Evolutionary conservation across 2,797 vertebrate genomes (phyloP).

Genomic region (Tragelaphus eurycerus): DNA sequence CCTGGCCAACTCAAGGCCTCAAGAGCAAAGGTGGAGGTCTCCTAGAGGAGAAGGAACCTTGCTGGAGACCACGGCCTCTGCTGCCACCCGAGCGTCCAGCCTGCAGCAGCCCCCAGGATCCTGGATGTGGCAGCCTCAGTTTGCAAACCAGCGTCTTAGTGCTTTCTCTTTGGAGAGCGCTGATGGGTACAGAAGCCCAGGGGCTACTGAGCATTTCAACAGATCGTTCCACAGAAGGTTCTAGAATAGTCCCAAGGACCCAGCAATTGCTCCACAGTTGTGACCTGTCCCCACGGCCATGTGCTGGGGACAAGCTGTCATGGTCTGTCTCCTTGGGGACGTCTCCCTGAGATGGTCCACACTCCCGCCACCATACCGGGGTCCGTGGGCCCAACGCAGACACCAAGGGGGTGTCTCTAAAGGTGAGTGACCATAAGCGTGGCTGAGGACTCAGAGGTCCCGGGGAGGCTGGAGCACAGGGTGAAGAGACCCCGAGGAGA

Average conservation of each 20-base stretch:
- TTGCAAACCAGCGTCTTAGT: not conserved
- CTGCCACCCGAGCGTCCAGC: rapidly evolving
- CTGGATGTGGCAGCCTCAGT: not conserved
- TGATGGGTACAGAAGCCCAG: not conserved
- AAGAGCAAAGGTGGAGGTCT: not conserved
- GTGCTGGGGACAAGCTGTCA: not conserved
- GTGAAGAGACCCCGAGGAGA: not conserved
- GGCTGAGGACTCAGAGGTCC: too few relatives aligned
- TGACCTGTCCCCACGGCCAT: rapidly evolving
- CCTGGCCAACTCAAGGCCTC: not conserved
- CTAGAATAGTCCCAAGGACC: not conserved
- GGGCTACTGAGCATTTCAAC: rapidly evolving
- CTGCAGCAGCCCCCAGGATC: not conserved
- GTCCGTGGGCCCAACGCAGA: not conserved
- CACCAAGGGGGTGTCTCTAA: not conserved
- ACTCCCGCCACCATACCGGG: too few relatives aligned
- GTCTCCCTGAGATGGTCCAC: not conserved
- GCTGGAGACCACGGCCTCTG: rapidly evolving
- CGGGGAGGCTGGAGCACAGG: not conserved
- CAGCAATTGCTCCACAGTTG: rapidly evolving
- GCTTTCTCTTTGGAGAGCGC: not conserved
- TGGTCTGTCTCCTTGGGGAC: not conserved
- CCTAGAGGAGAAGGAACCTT: not conserved
- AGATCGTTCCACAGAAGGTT: not conserved
- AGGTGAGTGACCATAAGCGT: not conserved